Percentiles rank a stretch among this genome's conserved stretches.
Conservation (phyloP, 2,888 invertebrate genomes). For the Coleophora deauratella region DNA sequence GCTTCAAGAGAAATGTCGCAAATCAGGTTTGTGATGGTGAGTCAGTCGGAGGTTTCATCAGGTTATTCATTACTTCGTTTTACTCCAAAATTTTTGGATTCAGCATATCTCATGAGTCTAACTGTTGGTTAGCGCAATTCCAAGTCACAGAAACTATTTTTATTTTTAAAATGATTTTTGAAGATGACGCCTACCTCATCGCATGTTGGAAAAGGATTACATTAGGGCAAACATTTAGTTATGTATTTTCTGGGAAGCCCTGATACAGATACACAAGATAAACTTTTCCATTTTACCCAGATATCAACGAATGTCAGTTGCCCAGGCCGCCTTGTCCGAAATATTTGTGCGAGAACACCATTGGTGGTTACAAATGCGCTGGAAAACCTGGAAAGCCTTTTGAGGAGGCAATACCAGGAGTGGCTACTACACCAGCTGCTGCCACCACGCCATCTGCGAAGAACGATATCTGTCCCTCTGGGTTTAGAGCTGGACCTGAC, state of each 20-base stretch:
- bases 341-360: slow-evolving; percentile 65
- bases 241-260: too few relatives aligned
- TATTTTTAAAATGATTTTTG: too few relatives aligned
- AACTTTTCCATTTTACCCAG: slow-evolving; percentile 40
- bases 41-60: slow-evolving; percentile 12
- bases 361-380: slow-evolving; percentile 64
- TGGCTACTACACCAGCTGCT: slow-evolving; percentile 26
- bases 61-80: too few relatives aligned
- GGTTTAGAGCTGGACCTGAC: slow-evolving; percentile 66
- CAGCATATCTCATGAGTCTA: too few relatives aligned
- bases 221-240: too few relatives aligned
- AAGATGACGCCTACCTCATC: too few relatives aligned
- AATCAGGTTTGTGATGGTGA: slow-evolving; percentile 74
- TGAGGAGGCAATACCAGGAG: slow-evolving; percentile 33
- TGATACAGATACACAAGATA: too few relatives aligned
- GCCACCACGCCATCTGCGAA: slow-evolving; percentile 24
- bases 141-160: too few relatives aligned
- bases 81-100: too few relatives aligned
- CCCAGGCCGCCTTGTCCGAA: slow-evolving; percentile 62
- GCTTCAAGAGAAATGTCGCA: slow-evolving; percentile 69
- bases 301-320: slow-evolving; percentile 88
- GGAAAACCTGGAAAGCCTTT: slow-evolving; percentile 59
- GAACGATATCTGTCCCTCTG: slow-evolving; percentile 70
- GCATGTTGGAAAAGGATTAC: too few relatives aligned
- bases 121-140: too few relatives aligned